Evolutionary conservation across 2,888 invertebrate species (phyloP), one percentile per base, ranked within the genome.

Genomic region (Unio pictorum): DNA sequence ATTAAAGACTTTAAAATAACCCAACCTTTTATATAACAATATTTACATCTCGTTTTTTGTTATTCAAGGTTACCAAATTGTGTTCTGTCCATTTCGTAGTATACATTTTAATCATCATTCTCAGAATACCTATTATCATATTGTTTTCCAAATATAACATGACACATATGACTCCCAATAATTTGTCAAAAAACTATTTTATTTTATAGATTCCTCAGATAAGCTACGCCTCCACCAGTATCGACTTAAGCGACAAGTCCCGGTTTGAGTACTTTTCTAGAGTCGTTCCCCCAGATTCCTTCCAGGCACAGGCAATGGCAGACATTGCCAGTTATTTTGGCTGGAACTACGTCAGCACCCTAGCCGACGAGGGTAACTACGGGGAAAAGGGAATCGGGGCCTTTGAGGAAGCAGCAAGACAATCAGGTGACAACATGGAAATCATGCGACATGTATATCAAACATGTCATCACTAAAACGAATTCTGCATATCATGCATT

Each of bases 341-440:
- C 81, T 94, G 94, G 94, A 93, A 93, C 20, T 95, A 94, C 86
- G 94, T 95, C 5, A 94, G 94, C 26, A 94, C 94, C 0, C 93
- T 95, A 11, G 94, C 94, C 30, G 94, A 94, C 58, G 94, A 94
- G 81, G 95, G 95, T 20, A 94, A 94, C 82, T 95, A 95, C 84
- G 95, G 95, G 4, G 94, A 94, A 87, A 93, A 93, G 90, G 93
- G 93, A 82, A 91, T 91, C 7, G 87, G 87, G 54, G 87, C 86
- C 7, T 91, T 91, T 72, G 86, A 84, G 67, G 87, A 83, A n/a
- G 78, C 82, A 11, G 88, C 90, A 7, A 83, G 82, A 65, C 81
- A 82, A 73, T 75, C 83, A 60, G 89, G 90, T 90, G 79, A 58
- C 64, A 6, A 8, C 18, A 30, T 23, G 17, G 20, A 8, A 59